Evolutionary conservation across 2,113 vertebrate species (phyloP), one percentile per base, ranked within the genome.

Genomic region (Glareola pratincola): DNA sequence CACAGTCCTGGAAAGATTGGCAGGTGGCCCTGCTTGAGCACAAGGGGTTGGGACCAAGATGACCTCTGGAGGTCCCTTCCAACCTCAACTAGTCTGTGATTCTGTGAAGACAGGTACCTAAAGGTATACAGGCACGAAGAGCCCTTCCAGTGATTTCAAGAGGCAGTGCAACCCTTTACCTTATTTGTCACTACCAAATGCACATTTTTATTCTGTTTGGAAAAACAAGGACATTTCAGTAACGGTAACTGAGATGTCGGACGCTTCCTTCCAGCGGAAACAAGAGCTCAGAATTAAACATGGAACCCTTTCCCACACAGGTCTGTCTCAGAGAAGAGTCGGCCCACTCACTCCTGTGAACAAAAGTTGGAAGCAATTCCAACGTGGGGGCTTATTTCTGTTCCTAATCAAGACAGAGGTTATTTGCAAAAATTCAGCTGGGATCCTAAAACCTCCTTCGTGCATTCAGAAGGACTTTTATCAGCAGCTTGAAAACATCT

Each of bases 291-390:
- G 53, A 85, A 89, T 39, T 22, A 72, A 64, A 69, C 26, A 36
- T 3, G 6, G 12, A 84, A 45, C 29, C 39, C 37, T 79, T 67
- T 8, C 81, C 11, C 29, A 64, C 30, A 85, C 27, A 59, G 45
- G 22, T 48, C 76, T 34, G 22, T 26, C 45, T 71, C 51, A 59
- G 37, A 30, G 26, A 71, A 47, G 9, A 81, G 34, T 54, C 14
- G 1, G 15, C 48, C 23, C 43, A 20, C 36, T 85, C 1, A 0
- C 23, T 41, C 8, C 0, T 20, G 34, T 12, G 23, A n/a, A 10
- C 37, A 30, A 15, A 74, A 66, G 34, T 4, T 54, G 60, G 72
- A 80, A 80, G 60, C 47, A 74, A 71, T 54, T 82, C 30, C 67
- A 6, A 59, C 60, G 29, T 23, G 9, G 18, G 32, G 39, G 12